Base-by-base conservation (phyloP, 2,888 invertebrate genomes). In the Plusia festucae region DNA sequence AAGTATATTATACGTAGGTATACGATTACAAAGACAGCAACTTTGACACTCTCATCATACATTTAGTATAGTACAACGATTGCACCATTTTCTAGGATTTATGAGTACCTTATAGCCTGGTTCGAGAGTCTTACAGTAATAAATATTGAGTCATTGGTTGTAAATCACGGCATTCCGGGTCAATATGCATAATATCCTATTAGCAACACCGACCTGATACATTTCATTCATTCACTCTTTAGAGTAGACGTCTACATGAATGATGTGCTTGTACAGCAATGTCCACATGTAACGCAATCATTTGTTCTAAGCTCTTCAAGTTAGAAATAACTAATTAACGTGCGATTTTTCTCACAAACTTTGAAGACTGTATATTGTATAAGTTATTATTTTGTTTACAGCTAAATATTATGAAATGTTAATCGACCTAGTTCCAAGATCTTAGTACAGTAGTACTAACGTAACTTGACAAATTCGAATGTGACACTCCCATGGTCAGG, bases 261-360 rank as follows among this genome's bases (percentile, higher is more conserved):
- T 65, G 22, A 56, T 22, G 6, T 53, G 20, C 16, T 60, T 30
- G 51, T 18, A 40, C 34, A 53, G 49, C 64, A 34, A 56, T 54
- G 52, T 52, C 70, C 59, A 61, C 18, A 27, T 49, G 9, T 69
- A 75, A 52, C 61, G 75, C 70, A 74, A 73, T 46, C 44, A 61
- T 65, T 75, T 70, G 75, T 73, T 74, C 61, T 65, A 70, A 70
- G 40, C 51, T 40, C 53, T 52, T 60, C 22, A 59, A 18, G 65
- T 52, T 53, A 65, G 65, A 67, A 68, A 76, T 53, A 58, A 49
- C 49, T 59, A 65, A 65, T 67, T 46, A 70, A 63, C 78, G 76
- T 76, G 76, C 65, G 78, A 76, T 68, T 65, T 52, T 70, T 76
- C 78, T 68, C 78, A 76, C 65, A 65, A 68, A 8, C 5, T 24